Evolutionary conservation across 2,888 invertebrate genomes (phyloP), one percentile per base, ranked within the genome.

Genomic region (Hydrotaea cyrtoneurina): DNA sequence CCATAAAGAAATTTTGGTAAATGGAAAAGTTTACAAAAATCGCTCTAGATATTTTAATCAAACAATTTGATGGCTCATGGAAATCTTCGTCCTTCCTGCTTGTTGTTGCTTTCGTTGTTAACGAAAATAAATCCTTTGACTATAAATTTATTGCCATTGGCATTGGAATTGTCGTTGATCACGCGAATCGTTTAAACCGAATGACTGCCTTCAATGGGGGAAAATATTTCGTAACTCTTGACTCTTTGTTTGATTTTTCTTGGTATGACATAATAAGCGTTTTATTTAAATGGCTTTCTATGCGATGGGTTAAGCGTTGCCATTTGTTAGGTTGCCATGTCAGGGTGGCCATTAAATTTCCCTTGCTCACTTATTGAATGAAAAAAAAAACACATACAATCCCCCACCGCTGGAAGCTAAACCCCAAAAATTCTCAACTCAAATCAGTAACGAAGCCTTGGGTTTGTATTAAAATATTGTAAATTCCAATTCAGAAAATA

Each of bases 21-120:
- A 62, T 36, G 5, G 31, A 62, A 62, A 62, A 62, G 62, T 62
- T 62, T 57, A 17, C 62, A 3, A 31, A 62, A 62, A 17, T 17
- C 13, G 31, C 8, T 62, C 2, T 3, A n/a, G 1, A n/a, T 59
- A 62, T 31, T 62, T 62, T 31, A 62, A 31, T 31, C 31, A 31
- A 62, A 17, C n/a, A 31, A 31, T 59, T 26, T 59, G 11, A 59
- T 59, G 23, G 59, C n/a, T 17, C 31, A 31, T 2, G 31, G 31
- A 7, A 31, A 31, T 4, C 31, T 62, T 7, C 2, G 31, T 31
- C 23, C 26, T 31, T 62, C 5, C 10, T 62, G 0, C 26, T n/a
- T 62, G 36, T 31, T 62, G 19, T 21, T 57, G 21, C 8, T 53
- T 53, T 21, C 21, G 19, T 57, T 57, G 21, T 21, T 26, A 59